phyloP scores from a whole-genome alignment of 2,113 vertebrate species.

The Cyanoramphus novaezelandiae region DNA sequence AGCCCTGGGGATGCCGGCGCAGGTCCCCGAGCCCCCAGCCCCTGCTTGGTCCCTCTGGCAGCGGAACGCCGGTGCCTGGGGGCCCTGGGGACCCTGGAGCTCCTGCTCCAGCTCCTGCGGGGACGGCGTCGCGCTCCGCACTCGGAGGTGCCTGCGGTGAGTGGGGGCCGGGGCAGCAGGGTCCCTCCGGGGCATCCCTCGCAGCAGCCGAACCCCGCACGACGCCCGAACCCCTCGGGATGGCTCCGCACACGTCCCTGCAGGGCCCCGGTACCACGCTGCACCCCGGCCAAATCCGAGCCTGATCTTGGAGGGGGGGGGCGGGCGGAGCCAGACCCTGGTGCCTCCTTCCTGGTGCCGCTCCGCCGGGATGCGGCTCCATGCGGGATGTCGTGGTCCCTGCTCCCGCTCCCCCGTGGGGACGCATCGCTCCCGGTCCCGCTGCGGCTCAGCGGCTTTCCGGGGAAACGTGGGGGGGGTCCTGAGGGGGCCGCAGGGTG shows the following conservation, averaged over 20 bases:
- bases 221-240: fast-evolving
- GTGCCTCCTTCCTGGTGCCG: background rate
- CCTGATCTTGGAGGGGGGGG: background rate
- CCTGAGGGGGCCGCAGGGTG: fast-evolving
- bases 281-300: fast-evolving
- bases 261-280: fast-evolving
- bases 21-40: background rate
- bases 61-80: constrained; percentile 31
- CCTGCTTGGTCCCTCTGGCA: background rate
- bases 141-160: constrained; percentile 72
- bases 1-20: background rate
- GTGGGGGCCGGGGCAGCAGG: background rate
- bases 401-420: fast-evolving
- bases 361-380: background rate
- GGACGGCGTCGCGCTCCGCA: constrained; percentile 61
- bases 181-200: fast-evolving
- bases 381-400: fast-evolving
- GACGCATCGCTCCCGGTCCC: fast-evolving
- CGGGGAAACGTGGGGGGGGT: fast-evolving
- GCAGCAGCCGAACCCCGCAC: fast-evolving
- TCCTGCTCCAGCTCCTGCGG: constrained; percentile 77
- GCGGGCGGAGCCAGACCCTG: fast-evolving
- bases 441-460: fast-evolving
- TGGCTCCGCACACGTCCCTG: fast-evolving
- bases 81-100: constrained; percentile 74